Conservation (phyloP, 2,888 invertebrate genomes). For the Diarsia mendica region DNA sequence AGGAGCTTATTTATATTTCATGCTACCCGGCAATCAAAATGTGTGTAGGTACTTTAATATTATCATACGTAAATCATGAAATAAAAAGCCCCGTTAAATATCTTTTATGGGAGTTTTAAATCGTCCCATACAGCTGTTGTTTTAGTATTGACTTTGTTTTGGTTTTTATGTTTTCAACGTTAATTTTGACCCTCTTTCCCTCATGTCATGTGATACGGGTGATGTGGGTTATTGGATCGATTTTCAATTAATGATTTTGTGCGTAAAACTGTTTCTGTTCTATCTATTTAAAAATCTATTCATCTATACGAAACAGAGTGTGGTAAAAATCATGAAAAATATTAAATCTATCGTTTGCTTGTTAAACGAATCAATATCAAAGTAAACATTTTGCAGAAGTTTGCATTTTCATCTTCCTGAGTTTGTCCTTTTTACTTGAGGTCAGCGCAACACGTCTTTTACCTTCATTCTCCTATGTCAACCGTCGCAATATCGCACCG, state of each 20-base stretch:
- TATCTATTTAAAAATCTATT: not conserved
- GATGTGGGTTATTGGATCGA: conserved; percentile 24
- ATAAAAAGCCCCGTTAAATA: conserved; percentile 23
- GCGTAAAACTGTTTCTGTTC: conserved; percentile 1
- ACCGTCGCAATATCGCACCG: not conserved
- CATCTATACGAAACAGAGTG: not conserved
- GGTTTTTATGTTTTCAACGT: conserved; percentile 27
- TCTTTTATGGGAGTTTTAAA: conserved; percentile 28
- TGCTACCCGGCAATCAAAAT: conserved; percentile 30
- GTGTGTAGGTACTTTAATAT: conserved; percentile 7
- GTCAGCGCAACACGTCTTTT: no score
- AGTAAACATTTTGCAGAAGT: not conserved
- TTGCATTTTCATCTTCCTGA: no score
- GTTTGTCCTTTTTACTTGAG: no score
- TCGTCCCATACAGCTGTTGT: conserved; percentile 25
- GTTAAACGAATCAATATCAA: not conserved
- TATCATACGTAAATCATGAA: conserved; percentile 22
- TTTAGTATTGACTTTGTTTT: conserved; percentile 21
- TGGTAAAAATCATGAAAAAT: not conserved
- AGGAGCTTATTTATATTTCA: conserved; percentile 22
- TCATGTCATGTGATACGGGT: conserved; percentile 34
- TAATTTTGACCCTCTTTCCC: conserved; percentile 32
- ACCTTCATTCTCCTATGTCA: no score
- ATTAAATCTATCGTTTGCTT: not conserved
- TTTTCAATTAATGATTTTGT: conserved; percentile 7